Percentiles rank a stretch among this genome's conserved stretches.
phyloP scores from a whole-genome alignment of 1,140 invertebrate genomes.

The Sesamia nonagrioides region DNA sequence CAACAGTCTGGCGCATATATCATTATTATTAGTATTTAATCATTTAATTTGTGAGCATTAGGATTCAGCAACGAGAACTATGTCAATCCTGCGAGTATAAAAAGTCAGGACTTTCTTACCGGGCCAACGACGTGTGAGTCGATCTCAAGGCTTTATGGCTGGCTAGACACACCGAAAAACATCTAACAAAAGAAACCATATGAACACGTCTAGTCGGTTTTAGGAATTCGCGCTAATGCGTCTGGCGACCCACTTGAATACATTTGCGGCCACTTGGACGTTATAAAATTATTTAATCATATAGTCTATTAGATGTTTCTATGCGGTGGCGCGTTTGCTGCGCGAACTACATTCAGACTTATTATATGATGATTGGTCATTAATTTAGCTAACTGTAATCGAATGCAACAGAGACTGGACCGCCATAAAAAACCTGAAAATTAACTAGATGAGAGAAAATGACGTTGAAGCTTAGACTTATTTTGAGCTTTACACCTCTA shows the following conservation, averaged over 20 bases:
- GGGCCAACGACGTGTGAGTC: constrained; percentile 38
- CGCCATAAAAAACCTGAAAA: too few relatives aligned
- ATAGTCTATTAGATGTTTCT: constrained; percentile 50
- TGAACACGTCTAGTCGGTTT: constrained; percentile 68
- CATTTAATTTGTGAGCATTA: constrained; percentile 10
- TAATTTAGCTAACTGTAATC: constrained; percentile 29
- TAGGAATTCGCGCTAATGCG: constrained; percentile 74
- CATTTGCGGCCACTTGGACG: constrained; percentile 56
- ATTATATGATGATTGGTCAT: constrained; percentile 34
- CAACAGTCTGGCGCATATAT: constrained; percentile 31
- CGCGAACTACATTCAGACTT: constrained; percentile 28
- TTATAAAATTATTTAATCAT: constrained; percentile 60
- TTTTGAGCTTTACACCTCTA: too few relatives aligned
- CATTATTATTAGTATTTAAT: background rate
- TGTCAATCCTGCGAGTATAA: constrained; percentile 29
- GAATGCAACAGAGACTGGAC: constrained; percentile 2
- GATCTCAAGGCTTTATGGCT: constrained; percentile 53
- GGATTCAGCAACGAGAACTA: constrained; percentile 33
- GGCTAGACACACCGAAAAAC: constrained; percentile 56
- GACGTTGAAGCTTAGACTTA: too few relatives aligned
- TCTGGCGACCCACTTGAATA: constrained; percentile 74
- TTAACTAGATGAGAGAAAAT: too few relatives aligned
- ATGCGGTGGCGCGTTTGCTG: constrained; percentile 34
- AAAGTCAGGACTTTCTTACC: constrained; percentile 31
- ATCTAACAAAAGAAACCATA: constrained; percentile 67